A percentile compares a stretch with the other conserved stretches of the same genome.
Evolutionary conservation across 2,888 invertebrate species (phyloP).

Genomic region (Tenodera sinensis): DNA sequence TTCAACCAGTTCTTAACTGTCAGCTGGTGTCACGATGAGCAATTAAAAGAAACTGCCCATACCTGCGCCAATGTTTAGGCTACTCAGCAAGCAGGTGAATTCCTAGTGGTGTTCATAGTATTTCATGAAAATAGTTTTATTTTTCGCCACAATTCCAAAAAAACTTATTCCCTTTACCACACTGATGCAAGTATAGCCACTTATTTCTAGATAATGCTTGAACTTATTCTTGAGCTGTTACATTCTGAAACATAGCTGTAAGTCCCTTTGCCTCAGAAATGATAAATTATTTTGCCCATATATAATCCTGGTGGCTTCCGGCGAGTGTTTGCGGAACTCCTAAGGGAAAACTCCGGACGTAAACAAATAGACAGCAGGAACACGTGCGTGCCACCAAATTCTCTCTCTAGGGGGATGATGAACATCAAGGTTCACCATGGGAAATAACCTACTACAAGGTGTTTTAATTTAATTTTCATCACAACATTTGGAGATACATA

Average conservation of each 20-base stretch:
- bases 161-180: too few relatives aligned
- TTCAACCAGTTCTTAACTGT: too few relatives aligned
- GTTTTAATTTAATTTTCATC: background rate
- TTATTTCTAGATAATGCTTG: too few relatives aligned
- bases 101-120: too few relatives aligned
- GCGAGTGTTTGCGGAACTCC: background rate
- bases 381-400: background rate
- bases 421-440: background rate
- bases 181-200: too few relatives aligned
- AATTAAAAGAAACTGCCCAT: too few relatives aligned
- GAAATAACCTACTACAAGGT: background rate
- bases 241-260: background rate
- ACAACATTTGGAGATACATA: too few relatives aligned
- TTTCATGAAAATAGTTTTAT: too few relatives aligned
- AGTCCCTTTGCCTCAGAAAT: background rate
- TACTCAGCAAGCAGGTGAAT: too few relatives aligned
- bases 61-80: too few relatives aligned
- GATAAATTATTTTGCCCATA: background rate
- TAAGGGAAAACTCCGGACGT: background rate
- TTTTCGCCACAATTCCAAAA: too few relatives aligned
- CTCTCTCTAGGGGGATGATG: background rate
- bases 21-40: too few relatives aligned
- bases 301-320: background rate
- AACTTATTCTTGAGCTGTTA: background rate
- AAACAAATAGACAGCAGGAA: background rate